A percentile compares a stretch with the other conserved stretches of the same genome.
These are phyloP conservation scores for Epinephelus fuscoguttatus DNA, from an alignment of 2,113 vertebrate genomes.

Conservation along the genomic window DNA sequence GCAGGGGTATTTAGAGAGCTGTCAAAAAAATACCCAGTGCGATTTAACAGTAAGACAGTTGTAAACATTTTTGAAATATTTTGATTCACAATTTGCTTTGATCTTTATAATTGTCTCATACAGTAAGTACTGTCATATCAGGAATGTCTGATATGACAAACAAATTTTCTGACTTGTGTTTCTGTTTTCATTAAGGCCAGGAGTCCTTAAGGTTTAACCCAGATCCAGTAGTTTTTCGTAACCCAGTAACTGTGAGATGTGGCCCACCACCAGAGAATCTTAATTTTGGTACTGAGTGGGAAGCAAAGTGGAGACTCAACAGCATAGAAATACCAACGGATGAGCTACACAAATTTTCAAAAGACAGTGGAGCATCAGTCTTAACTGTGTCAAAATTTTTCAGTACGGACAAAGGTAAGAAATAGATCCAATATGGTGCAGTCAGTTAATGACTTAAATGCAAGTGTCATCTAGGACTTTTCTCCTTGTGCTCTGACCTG, in stretches of 20 bases:
- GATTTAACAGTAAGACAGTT: constrained; percentile 37
- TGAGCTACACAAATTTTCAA: fast-evolving
- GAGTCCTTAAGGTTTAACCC: fast-evolving
- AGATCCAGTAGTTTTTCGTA: background rate
- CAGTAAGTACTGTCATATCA: background rate
- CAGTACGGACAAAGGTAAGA: constrained; percentile 42
- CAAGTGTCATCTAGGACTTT: background rate
- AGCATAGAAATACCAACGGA: fast-evolving
- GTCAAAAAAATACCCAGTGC: fast-evolving
- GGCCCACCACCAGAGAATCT: background rate
- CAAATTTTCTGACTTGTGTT: background rate
- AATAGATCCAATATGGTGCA: background rate
- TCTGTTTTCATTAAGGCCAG: constrained; percentile 3
- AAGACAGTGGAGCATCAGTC: fast-evolving
- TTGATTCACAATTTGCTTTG: too few relatives aligned
- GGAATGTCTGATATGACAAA: background rate
- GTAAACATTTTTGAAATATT: background rate
- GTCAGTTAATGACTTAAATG: too few relatives aligned
- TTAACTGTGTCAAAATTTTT: constrained; percentile 2
- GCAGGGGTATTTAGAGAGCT: background rate
- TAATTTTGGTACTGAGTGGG: background rate
- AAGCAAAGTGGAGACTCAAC: constrained; percentile 23
- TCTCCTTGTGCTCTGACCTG: background rate
- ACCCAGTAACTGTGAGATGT: background rate
- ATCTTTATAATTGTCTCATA: background rate